These are phyloP conservation scores for Pseudorhiza aurosa DNA, from an alignment of 30 jellyfish, hydroid and myxozoan species.

Conservation along the genomic window DNA sequence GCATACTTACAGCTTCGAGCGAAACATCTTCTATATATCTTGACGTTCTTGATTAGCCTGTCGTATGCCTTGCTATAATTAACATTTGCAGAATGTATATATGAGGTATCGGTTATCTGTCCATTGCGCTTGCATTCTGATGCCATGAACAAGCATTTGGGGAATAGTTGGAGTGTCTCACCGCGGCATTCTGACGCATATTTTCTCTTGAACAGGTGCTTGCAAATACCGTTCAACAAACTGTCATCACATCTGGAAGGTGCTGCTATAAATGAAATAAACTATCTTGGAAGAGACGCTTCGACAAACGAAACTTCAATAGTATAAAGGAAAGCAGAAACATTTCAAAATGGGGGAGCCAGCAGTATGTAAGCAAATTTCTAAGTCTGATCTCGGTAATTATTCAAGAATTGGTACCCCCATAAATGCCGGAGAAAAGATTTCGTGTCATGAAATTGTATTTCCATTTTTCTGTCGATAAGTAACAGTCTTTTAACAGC, in stretches of 20 bases:
- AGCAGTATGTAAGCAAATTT: too few relatives aligned
- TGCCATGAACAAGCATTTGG: conserved; percentile 70
- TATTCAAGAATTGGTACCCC: too few relatives aligned
- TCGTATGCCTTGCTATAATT: conserved; percentile 35
- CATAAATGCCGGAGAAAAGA: too few relatives aligned
- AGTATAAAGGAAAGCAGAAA: too few relatives aligned
- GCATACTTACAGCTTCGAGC: conserved; percentile 43
- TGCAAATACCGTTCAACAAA: conserved; percentile 25
- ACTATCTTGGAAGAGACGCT: background rate
- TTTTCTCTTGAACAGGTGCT: conserved; percentile 24
- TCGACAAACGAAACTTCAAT: background rate
- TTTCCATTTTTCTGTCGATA: too few relatives aligned
- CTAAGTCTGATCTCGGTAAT: too few relatives aligned
- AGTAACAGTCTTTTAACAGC: too few relatives aligned
- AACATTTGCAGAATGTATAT: conserved; percentile 19
- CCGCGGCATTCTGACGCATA: conserved; percentile 57
- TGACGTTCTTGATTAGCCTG: conserved; percentile 22
- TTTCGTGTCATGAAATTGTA: too few relatives aligned
- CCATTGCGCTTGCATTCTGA: conserved; percentile 49
- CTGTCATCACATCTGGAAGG: conserved; percentile 14
- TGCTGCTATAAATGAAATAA: background rate
- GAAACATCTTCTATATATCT: conserved; percentile 41
- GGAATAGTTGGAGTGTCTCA: conserved; percentile 56
- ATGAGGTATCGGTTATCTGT: conserved; percentile 6
- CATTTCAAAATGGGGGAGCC: too few relatives aligned